Conservation (phyloP, 2,888 invertebrate genomes). For the Torymus texanus region DNA sequence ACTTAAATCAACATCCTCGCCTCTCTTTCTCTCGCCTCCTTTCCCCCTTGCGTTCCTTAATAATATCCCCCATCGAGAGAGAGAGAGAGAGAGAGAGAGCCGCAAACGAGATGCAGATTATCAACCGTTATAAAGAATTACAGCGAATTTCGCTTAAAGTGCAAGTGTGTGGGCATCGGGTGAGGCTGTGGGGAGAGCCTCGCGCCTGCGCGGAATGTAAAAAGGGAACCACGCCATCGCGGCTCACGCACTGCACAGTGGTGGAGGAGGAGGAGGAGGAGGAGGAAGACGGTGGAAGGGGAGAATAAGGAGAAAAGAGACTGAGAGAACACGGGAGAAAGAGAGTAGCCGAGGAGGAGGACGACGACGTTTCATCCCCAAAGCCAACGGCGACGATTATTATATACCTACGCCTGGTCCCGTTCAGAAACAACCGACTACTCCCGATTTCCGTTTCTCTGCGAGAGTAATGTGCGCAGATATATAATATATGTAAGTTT, state of each 20-base stretch:
- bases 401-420: slow-evolving; percentile 23
- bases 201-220: background rate
- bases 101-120: slow-evolving; percentile 32
- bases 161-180: slow-evolving; percentile 18
- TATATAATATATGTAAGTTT: too few species aligned
- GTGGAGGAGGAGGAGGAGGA: background rate
- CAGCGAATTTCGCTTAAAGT: slow-evolving; percentile 35
- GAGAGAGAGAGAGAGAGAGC: too few species aligned
- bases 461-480: too few species aligned
- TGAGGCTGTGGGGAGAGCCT: background rate
- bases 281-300: background rate
- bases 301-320: background rate
- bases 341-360: too few species aligned
- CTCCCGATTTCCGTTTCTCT: too few species aligned
- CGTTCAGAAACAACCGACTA: too few species aligned
- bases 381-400: too few species aligned
- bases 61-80: background rate
- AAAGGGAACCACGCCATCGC: background rate
- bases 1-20: slow-evolving; percentile 22
- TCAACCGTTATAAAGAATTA: slow-evolving; percentile 38
- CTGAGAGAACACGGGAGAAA: background rate
- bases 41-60: background rate
- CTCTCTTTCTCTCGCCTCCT: too few species aligned
- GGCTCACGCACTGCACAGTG: background rate
- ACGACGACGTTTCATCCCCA: too few species aligned